Conservation (phyloP, 2,113 vertebrate species). For the Hemiscyllium ocellatum region DNA sequence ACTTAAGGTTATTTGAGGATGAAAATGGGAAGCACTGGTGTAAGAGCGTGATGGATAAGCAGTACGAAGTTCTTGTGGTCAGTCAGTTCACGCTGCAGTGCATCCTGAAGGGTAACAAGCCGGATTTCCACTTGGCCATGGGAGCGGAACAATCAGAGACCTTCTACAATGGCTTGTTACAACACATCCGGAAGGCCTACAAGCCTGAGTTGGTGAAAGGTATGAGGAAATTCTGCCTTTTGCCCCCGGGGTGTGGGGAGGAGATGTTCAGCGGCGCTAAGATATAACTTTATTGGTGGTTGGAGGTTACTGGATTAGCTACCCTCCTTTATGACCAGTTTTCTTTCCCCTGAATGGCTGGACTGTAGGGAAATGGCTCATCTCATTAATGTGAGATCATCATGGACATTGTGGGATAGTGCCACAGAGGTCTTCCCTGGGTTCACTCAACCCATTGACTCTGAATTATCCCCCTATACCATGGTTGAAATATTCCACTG, state of each 20-base stretch:
- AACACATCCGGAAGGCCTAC: slow-evolving; percentile 76
- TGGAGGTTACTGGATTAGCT: background rate
- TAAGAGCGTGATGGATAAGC: slow-evolving; percentile 83
- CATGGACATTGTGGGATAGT: background rate
- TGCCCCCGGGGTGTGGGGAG: background rate
- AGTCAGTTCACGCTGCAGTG: slow-evolving; percentile 96
- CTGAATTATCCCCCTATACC: no score
- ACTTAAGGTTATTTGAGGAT: slow-evolving; percentile 86
- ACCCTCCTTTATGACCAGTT: background rate
- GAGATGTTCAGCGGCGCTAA: background rate
- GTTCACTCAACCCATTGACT: background rate
- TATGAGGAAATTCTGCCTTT: slow-evolving; percentile 45
- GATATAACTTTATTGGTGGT: no score
- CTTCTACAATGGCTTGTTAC: slow-evolving; percentile 82
- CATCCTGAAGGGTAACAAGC: slow-evolving; percentile 90
- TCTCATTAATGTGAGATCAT: background rate
- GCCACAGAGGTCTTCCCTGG: background rate
- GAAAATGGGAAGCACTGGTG: slow-evolving; percentile 84
- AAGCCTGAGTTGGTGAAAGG: slow-evolving; percentile 85
- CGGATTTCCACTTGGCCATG: slow-evolving; percentile 90
- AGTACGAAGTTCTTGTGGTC: slow-evolving; percentile 83
- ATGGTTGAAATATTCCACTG: no score
- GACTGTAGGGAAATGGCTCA: background rate
- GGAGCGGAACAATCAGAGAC: slow-evolving; percentile 75
- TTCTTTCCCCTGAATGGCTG: background rate